Percentiles rank a stretch among this genome's conserved stretches.
Evolutionary conservation across 1,140 invertebrate genomes (phyloP).

Genomic region (Drosophila nannoptera): DNA sequence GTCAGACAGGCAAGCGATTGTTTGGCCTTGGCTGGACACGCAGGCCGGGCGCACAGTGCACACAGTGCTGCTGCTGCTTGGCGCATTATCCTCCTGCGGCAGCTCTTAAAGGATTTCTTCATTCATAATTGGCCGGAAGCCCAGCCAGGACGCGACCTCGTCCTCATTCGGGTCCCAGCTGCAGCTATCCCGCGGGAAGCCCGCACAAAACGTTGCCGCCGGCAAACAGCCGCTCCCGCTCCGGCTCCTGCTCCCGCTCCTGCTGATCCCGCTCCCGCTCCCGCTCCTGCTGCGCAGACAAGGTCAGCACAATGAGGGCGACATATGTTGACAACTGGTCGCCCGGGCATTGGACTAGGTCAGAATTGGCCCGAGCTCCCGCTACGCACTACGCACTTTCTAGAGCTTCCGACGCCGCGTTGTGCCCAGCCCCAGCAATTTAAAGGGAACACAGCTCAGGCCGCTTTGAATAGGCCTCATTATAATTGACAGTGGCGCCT

Average conservation of each 20-base stretch:
- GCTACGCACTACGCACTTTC: not conserved
- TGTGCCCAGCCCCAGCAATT: not conserved
- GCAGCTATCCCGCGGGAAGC: slow-evolving; percentile 47
- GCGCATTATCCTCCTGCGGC: slow-evolving; percentile 8
- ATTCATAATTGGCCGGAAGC: slow-evolving; percentile 69
- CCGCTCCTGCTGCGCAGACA: not conserved
- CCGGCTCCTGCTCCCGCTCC: not conserved
- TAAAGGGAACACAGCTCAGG: not conserved
- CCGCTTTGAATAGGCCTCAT: slow-evolving; percentile 1
- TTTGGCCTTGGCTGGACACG: slow-evolving; percentile 41
- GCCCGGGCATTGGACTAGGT: slow-evolving; percentile 3
- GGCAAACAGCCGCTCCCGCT: slow-evolving; percentile 20
- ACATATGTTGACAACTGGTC: slow-evolving; percentile 9
- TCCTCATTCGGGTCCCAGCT: slow-evolving; percentile 37
- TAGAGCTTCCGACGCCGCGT: not conserved
- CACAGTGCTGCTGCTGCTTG: not conserved
- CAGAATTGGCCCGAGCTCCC: not conserved
- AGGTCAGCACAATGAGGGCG: not conserved
- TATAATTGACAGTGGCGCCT: slow-evolving; percentile 1
- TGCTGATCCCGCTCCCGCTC: not conserved
- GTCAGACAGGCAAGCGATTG: slow-evolving; percentile 37
- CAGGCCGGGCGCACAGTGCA: slow-evolving; percentile 8
- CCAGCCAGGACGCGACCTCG: slow-evolving; percentile 44
- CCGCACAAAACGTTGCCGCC: slow-evolving; percentile 7
- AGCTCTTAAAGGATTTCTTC: slow-evolving; percentile 59